Conservation (phyloP, 2,797 vertebrate genomes). For the Schizopygopsis malacanthus region DNA sequence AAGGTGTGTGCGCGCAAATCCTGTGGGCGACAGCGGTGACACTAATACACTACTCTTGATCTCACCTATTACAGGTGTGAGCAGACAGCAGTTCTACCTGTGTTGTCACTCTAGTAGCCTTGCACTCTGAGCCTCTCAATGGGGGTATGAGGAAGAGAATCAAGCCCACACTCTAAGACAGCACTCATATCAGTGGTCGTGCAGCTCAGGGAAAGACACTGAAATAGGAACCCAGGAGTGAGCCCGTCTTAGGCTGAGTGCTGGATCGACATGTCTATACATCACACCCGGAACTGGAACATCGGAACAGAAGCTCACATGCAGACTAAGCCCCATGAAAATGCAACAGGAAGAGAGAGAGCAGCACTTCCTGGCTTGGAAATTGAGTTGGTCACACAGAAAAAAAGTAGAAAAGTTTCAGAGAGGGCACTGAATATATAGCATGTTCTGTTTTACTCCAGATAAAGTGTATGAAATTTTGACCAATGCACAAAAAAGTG, state of each 20-base stretch:
- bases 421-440: slow-evolving; percentile 26
- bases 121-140: slow-evolving; percentile 39
- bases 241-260: slow-evolving; percentile 28
- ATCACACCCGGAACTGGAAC: slow-evolving; percentile 50
- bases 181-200: slow-evolving; percentile 40
- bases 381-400: slow-evolving; percentile 37
- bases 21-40: slow-evolving; percentile 55
- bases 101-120: slow-evolving; percentile 55
- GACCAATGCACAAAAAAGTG: background rate
- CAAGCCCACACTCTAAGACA: slow-evolving; percentile 31
- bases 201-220: slow-evolving; percentile 24
- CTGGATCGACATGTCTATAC: slow-evolving; percentile 48
- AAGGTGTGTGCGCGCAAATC: slow-evolving; percentile 33
- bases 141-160: slow-evolving; percentile 42
- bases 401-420: slow-evolving; percentile 51
- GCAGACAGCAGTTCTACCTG: slow-evolving; percentile 57
- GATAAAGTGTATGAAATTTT: background rate
- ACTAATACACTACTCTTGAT: slow-evolving; percentile 55
- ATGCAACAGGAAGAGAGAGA: slow-evolving; percentile 38
- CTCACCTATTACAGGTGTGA: slow-evolving; percentile 57
- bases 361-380: slow-evolving; percentile 11
- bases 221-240: slow-evolving; percentile 46
- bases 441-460: background rate
- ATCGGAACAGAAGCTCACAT: slow-evolving; percentile 30
- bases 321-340: slow-evolving; percentile 43